These are phyloP conservation scores for Cyclargus thomasi DNA, from an alignment of 1,140 invertebrate species.

Conservation along the genomic window DNA sequence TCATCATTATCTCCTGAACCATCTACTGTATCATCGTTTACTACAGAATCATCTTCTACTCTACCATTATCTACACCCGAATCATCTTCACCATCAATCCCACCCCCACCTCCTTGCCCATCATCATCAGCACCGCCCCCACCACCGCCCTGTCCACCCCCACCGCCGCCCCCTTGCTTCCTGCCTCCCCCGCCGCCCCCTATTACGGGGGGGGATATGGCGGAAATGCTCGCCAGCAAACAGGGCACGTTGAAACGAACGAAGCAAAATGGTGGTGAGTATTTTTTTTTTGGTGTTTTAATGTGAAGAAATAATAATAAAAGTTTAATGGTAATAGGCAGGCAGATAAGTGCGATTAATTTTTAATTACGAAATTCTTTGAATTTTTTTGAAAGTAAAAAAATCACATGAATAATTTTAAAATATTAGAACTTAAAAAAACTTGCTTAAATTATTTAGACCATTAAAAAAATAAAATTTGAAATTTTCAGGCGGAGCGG, in stretches of 20 bases:
- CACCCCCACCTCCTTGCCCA: conserved; percentile 7
- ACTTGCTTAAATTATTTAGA: too few relatives aligned
- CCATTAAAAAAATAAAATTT: neutral
- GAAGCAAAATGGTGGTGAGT: conserved; percentile 53
- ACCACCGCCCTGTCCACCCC: conserved; percentile 16
- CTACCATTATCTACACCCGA: too few relatives aligned
- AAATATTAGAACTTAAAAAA: too few relatives aligned
- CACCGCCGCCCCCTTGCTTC: conserved; percentile 23
- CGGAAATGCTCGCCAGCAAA: conserved; percentile 76
- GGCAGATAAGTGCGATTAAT: too few relatives aligned
- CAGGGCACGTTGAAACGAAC: conserved; percentile 59
- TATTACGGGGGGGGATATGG: conserved; percentile 69
- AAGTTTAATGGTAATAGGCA: too few relatives aligned
- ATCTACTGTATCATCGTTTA: too few relatives aligned
- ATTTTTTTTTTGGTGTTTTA: neutral
- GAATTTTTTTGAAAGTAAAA: too few relatives aligned
- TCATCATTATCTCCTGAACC: too few relatives aligned
- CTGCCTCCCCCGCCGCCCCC: conserved; percentile 30
- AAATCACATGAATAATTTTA: too few relatives aligned
- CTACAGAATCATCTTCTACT: too few relatives aligned
- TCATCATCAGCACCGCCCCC: conserved; percentile 16
- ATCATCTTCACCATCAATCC: too few relatives aligned
- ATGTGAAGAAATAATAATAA: neutral
- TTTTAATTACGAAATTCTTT: too few relatives aligned
- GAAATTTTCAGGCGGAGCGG: conserved; percentile 67